Base-by-base conservation (phyloP, 2,888 invertebrate genomes). In the Protula sp. region DNA sequence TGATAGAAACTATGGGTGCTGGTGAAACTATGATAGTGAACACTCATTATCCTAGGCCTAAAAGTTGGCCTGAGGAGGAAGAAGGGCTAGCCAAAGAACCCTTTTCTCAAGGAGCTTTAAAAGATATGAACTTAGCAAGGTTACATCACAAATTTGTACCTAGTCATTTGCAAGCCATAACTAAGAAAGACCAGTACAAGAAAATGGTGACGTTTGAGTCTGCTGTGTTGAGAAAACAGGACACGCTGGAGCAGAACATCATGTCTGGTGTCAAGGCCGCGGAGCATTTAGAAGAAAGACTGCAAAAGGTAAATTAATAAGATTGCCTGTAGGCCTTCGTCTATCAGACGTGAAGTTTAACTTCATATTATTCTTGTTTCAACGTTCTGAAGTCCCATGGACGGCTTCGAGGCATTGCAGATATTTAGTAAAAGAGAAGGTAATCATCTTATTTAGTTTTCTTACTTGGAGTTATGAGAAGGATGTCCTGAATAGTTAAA, bases 161-260 rank as follows among this genome's bases (percentile, higher is more conserved):
- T 29, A 71, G 71, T 54, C 70, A 75, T 60, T 67, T 66, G 58
- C 59, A 69, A 19, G 76, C 74, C 3, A 69, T 76, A 3, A 78
- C 77, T n/a, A 77, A 74, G 58, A 66, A 66, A 51, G 78, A 78
- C 58, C 78, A 77, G 66, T 77, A 70, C 65, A 58, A 65, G 5
- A 70, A 70, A 58, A 61, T 75, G 59, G 72, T 67, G 58, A 59
- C 67, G n/a, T 76, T 76, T 71, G 76, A 79, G 60, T 54, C 52
- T 52, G 63, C 64, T 45, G 66, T 77, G 14, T 59, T 77, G 28
- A 62, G 70, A 47, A 77, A 73, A 62, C 68, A 73, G 47, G 76
- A 76, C 29, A 64, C 72, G 5, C 61, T 63, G 47, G 75, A 75
- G 59, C 68, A 70, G 57, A 74, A 75, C 26, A 73, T 76, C 3